These are phyloP conservation scores for Spinibarbus caldwelli DNA, from an alignment of 2,797 vertebrate species.

Conservation along the genomic window DNA sequence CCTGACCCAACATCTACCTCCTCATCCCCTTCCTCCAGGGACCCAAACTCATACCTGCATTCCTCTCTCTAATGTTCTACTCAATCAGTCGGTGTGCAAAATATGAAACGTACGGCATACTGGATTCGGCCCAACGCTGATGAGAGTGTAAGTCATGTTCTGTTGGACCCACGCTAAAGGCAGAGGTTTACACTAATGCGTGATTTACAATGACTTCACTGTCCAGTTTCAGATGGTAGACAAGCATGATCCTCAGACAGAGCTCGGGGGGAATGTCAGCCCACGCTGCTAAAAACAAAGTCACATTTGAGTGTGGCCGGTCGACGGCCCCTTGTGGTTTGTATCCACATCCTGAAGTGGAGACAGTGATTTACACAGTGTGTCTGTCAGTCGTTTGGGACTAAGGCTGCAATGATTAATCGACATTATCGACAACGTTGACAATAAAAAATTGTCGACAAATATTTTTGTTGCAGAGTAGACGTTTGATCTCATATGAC, in stretches of 20 bases:
- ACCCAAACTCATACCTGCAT: slow-evolving; percentile 36
- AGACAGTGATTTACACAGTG: slow-evolving; percentile 35
- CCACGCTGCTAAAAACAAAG: slow-evolving; percentile 10
- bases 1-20: slow-evolving; percentile 36
- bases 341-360: slow-evolving; percentile 38
- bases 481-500: no score
- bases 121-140: slow-evolving; percentile 32
- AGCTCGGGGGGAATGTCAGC: slow-evolving; percentile 7
- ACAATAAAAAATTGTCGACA: no score
- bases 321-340: slow-evolving; percentile 28
- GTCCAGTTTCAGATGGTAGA: slow-evolving; percentile 26
- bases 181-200: slow-evolving; percentile 12
- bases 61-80: slow-evolving; percentile 42
- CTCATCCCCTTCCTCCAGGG: slow-evolving; percentile 27
- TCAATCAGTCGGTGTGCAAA: slow-evolving; percentile 40
- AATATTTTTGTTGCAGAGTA: no score
- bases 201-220: slow-evolving; percentile 48
- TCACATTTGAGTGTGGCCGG: slow-evolving; percentile 29
- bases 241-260: slow-evolving; percentile 29
- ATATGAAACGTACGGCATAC: slow-evolving; percentile 39
- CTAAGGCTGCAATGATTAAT: no score
- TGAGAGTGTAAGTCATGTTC: slow-evolving; percentile 44
- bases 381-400: slow-evolving; percentile 28
- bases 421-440: no score
- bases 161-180: neutral